phyloP scores from a whole-genome alignment of 2,888 invertebrate genomes.

The Drosophila flavopinicola region DNA sequence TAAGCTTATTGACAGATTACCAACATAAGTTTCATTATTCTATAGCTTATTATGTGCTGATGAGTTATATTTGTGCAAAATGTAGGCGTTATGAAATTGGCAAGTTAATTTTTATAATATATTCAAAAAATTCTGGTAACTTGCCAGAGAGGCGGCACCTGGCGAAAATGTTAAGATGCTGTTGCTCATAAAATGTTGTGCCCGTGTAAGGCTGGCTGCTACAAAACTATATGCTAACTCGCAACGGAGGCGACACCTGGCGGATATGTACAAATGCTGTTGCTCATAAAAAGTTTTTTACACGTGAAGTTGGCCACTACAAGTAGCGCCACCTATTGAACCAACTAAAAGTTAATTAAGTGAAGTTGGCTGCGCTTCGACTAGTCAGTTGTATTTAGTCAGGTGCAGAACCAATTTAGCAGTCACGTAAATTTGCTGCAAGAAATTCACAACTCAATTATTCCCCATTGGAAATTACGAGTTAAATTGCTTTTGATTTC shows the following conservation, averaged over 20 bases:
- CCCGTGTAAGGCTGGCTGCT: background rate
- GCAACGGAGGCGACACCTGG: background rate
- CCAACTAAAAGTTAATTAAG: background rate
- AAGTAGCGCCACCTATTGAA: background rate
- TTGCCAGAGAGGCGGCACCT: background rate
- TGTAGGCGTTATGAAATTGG: background rate
- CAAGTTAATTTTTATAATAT: too few species aligned
- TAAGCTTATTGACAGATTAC: too few species aligned
- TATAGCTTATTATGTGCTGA: too few species aligned
- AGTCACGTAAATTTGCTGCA: background rate
- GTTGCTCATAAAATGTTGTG: too few species aligned
- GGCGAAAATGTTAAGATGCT: too few species aligned
- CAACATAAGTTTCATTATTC: too few species aligned
- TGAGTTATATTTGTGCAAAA: too few species aligned
- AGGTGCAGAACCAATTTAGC: background rate
- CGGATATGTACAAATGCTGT: background rate
- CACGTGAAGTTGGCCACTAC: background rate
- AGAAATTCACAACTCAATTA: background rate
- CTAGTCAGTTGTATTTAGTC: background rate
- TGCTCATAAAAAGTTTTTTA: background rate
- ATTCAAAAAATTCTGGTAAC: too few species aligned
- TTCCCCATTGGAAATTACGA: too few species aligned
- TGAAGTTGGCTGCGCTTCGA: constrained; percentile 14
- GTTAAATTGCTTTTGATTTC: background rate
- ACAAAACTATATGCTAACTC: background rate